Percentiles rank a stretch among this genome's conserved stretches.
Evolutionary conservation across 2,888 invertebrate genomes (phyloP).

Genomic region (Buathra laborator): DNA sequence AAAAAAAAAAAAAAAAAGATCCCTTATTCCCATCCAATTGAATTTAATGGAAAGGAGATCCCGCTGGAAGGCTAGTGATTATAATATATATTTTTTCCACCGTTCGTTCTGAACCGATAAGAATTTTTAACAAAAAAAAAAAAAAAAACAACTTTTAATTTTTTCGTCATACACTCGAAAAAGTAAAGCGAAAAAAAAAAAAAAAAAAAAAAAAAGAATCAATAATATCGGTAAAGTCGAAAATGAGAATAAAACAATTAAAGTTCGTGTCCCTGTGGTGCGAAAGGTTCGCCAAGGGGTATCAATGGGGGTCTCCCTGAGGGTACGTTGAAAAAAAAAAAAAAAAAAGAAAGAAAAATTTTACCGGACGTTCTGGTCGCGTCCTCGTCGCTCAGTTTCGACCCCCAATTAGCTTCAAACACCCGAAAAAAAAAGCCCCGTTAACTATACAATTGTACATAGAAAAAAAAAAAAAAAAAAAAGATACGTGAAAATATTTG

Average conservation of each 20-base stretch:
- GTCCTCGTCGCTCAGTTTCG: conserved; percentile 29
- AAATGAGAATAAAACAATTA: conserved; percentile 13
- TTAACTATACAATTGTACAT: conserved; percentile 72
- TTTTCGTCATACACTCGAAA: not conserved
- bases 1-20: conserved; percentile 22
- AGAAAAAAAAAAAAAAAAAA: conserved; percentile 52
- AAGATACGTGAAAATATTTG: conserved; percentile 24
- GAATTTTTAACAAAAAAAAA: conserved; percentile 13
- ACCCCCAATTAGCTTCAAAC: conserved; percentile 49
- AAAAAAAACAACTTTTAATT: not conserved
- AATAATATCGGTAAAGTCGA: conserved; percentile 6
- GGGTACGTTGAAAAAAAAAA: not conserved
- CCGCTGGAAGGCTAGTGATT: conserved; percentile 81
- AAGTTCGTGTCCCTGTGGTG: not conserved
- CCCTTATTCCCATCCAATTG: conserved; percentile 4
- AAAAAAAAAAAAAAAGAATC: not conserved
- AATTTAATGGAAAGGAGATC: conserved; percentile 11
- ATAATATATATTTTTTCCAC: conserved; percentile 26
- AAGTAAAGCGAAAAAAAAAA: not conserved
- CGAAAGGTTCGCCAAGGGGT: conserved; percentile 4
- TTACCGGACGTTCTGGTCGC: conserved; percentile 41
- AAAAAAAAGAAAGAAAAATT: conserved; percentile 6
- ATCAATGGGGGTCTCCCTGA: not conserved
- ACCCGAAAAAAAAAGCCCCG: conserved; percentile 28
- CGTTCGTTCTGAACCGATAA: not conserved